A percentile compares a stretch with the other conserved stretches of the same genome.
Conservation (phyloP, 2,797 vertebrate species). For the Gastrophryne carolinensis region DNA sequence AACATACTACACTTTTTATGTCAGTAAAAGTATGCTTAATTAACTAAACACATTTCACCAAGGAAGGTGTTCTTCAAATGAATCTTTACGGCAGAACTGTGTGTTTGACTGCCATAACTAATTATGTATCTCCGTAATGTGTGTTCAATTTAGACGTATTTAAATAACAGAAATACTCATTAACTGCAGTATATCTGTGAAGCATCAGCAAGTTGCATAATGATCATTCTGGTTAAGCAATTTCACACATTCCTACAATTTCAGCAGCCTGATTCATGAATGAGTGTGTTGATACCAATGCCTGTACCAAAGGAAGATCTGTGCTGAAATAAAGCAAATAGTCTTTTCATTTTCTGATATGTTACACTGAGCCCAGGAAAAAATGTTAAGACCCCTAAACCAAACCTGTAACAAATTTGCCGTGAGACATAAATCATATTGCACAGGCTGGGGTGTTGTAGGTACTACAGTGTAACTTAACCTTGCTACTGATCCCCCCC, state of each 20-base stretch:
- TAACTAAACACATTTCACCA: conserved; percentile 79
- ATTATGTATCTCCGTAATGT: conserved; percentile 82
- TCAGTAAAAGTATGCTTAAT: conserved; percentile 74
- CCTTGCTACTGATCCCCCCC: too few relatives aligned
- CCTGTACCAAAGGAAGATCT: conserved; percentile 6
- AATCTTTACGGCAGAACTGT: conserved; percentile 76
- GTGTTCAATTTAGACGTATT: conserved; percentile 81
- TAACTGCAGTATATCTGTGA: conserved; percentile 78
- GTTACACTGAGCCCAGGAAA: neutral
- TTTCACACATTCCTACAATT: conserved; percentile 79
- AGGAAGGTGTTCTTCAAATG: conserved; percentile 75
- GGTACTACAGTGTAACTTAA: too few relatives aligned
- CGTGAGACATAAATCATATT: too few relatives aligned
- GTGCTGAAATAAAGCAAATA: neutral
- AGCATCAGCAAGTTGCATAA: conserved; percentile 82
- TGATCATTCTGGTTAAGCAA: conserved; percentile 82
- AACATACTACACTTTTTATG: neutral
- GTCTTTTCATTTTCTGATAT: neutral
- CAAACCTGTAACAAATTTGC: too few relatives aligned
- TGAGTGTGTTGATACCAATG: conserved; percentile 70
- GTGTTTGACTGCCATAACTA: conserved; percentile 76
- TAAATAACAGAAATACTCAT: conserved; percentile 81
- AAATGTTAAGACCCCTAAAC: too few relatives aligned
- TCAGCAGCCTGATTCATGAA: conserved; percentile 80
- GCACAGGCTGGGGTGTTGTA: too few relatives aligned